Evolutionary conservation across 2,113 vertebrate genomes (phyloP).

Genomic region (Oceanites oceanicus): DNA sequence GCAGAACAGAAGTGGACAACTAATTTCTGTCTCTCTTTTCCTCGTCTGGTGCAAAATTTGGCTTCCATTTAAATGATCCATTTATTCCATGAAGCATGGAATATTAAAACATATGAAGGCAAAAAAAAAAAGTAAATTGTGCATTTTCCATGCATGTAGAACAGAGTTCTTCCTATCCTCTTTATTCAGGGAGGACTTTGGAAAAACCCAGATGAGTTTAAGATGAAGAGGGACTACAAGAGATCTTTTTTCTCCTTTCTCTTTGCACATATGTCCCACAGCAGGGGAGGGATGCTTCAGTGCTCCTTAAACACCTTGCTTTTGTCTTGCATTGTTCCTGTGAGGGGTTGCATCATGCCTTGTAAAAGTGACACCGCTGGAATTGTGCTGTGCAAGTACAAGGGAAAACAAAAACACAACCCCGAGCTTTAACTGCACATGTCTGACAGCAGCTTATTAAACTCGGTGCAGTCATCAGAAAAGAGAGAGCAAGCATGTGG

Average conservation of each 20-base stretch:
- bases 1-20: not conserved
- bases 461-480: not conserved
- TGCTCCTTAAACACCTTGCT: not conserved
- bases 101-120: not conserved
- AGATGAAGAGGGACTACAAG: not conserved
- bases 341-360: not conserved
- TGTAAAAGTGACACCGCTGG: not conserved
- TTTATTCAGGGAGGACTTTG: not conserved
- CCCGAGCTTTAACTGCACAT: not conserved
- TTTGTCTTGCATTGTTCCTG: constrained; percentile 1
- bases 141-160: rapidly evolving
- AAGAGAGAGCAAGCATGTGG: not conserved
- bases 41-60: not conserved
- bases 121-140: not conserved
- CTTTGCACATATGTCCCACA: not conserved
- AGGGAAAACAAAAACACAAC: constrained; percentile 23
- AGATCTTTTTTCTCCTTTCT: not conserved
- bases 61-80: not conserved
- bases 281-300: not conserved
- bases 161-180: not conserved
- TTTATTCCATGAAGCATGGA: not conserved
- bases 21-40: not conserved
- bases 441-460: constrained; percentile 57
- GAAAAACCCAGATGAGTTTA: not conserved
- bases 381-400: not conserved